A percentile compares a stretch with the other conserved stretches of the same genome.
Conservation (phyloP, 2,888 invertebrate species). For the Cacoxenus indagator region DNA sequence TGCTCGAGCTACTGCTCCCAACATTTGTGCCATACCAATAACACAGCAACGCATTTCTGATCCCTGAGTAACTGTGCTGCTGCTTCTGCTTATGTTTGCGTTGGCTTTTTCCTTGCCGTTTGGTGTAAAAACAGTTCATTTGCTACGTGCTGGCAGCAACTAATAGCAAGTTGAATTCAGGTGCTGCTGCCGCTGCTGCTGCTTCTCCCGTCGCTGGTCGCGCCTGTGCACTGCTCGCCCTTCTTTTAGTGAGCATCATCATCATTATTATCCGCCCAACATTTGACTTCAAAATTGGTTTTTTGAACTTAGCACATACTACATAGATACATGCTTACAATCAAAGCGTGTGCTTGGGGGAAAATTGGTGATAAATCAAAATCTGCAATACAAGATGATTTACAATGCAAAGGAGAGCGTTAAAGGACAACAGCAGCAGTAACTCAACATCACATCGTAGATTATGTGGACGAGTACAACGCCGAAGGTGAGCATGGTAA, state of each 20-base stretch:
- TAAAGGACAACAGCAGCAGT: background rate
- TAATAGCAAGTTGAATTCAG: background rate
- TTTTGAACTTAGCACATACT: constrained; percentile 14
- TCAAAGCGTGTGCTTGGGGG: constrained; percentile 16
- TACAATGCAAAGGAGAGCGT: constrained; percentile 15
- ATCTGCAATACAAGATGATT: constrained; percentile 22
- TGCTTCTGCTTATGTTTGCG: background rate
- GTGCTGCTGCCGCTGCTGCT: background rate
- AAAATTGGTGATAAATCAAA: constrained; percentile 23
- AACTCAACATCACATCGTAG: constrained; percentile 5
- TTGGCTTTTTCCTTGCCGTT: background rate
- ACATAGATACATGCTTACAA: background rate
- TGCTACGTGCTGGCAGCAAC: constrained; percentile 17
- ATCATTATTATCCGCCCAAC: constrained; percentile 6
- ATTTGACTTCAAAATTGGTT: constrained; percentile 22
- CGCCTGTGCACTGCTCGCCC: background rate
- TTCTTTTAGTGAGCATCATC: background rate
- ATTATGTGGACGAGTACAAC: background rate
- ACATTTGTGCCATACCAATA: background rate
- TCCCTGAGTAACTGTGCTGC: background rate
- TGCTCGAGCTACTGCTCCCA: background rate
- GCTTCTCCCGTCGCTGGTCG: background rate
- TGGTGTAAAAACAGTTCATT: constrained; percentile 14
- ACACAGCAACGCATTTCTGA: background rate
- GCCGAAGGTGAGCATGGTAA: background rate